These are phyloP conservation scores for Sciaenops ocellatus DNA, from an alignment of 2,797 vertebrate species.

Conservation along the genomic window DNA sequence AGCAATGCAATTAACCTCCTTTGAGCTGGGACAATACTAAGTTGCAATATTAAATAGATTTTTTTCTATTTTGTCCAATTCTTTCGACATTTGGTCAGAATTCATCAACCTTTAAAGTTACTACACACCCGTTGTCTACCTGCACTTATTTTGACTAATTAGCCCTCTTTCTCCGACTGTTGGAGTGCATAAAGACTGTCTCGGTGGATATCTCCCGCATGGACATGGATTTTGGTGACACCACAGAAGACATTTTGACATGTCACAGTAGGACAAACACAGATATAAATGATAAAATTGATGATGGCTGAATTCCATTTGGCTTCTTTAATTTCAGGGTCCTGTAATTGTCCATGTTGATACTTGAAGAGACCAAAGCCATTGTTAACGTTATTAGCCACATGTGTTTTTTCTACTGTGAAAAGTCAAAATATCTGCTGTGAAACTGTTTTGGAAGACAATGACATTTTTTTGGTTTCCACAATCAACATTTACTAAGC, in stretches of 20 bases:
- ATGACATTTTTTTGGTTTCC: neutral
- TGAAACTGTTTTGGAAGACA: neutral
- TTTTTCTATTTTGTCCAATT: neutral
- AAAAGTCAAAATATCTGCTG: conserved; percentile 11
- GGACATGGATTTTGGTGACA: neutral
- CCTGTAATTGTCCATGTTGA: neutral
- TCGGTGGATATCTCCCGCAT: neutral
- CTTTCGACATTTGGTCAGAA: neutral
- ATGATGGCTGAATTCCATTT: neutral
- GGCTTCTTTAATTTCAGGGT: neutral
- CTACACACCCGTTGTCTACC: neutral
- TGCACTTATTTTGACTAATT: neutral
- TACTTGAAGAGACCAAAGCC: neutral
- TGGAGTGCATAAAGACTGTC: neutral
- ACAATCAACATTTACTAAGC: neutral
- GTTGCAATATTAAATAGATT: no score
- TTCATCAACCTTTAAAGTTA: neutral
- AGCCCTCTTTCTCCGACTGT: no score
- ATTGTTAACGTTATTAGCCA: neutral
- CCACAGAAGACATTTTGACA: neutral
- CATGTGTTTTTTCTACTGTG: neutral
- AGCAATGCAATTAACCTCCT: neutral
- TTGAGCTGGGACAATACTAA: neutral
- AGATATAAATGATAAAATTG: neutral
- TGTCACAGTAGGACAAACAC: neutral